Base-by-base conservation (phyloP, 1,140 invertebrate genomes). In the Popillia japonica region DNA sequence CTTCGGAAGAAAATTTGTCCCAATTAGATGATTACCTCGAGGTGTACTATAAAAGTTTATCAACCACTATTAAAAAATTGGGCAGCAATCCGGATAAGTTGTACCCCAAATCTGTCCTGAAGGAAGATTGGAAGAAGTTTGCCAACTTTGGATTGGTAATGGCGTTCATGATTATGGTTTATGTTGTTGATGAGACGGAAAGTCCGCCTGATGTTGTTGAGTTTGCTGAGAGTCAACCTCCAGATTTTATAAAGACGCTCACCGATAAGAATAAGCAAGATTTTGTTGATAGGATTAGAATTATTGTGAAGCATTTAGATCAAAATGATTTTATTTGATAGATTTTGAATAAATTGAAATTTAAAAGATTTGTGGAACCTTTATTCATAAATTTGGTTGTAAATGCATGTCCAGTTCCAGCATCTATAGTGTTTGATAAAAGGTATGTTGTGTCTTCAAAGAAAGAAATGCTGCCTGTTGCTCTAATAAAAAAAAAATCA, bases 1-100 rank as follows among this genome's bases (percentile, higher is more conserved):
- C 89, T 10, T 41, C 34, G 0, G 80, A 86, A 72, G 80, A 86
- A 11, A 75, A 78, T 10, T 20, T 82, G 20, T 17, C 78, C n/a
- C 44, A 83, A 41, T 76, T 81, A 3, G 72, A 80, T 23, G 42
- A 72, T 2, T 80, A 81, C 76, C 22, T 79, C 0, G 17, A 76
- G 17, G 27, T 40, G 9, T 79, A 79, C 40, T 76, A 79, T n/a
- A 11, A 73, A 2, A 79, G 40, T n/a, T 48, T 79, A 4, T 76
- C 75, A 3, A 27, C 14, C 14, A 40, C 20, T 7, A 17, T 79
- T 14, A n/a, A 23, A 20, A 20, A 77, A 72, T 59, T 79, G 8
- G 78, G 78, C 72, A 76, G 78, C 41, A 61, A 76, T 77, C 75
- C 78, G 0, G 64, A 72, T 6, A 68, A 79, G 72, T 8, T 77